Evolutionary conservation across 2,113 vertebrate species (phyloP).

Genomic region (Boleophthalmus pectinirostris): DNA sequence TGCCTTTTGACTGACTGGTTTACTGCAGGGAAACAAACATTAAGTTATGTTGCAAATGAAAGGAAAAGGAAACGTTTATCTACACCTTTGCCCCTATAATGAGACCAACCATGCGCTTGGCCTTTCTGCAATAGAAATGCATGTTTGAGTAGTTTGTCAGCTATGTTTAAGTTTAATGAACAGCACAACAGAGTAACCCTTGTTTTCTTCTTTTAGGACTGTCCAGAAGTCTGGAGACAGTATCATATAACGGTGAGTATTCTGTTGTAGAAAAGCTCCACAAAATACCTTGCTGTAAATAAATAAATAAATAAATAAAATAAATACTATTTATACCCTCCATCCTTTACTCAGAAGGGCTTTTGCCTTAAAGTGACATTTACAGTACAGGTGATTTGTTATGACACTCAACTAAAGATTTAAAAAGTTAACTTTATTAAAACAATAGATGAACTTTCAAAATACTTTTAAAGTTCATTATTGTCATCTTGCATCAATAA

Average conservation of each 20-base stretch:
- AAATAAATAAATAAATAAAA: too few species aligned
- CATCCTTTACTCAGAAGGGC: too few species aligned
- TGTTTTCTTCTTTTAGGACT: slow-evolving; percentile 77
- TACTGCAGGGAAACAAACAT: slow-evolving; percentile 25
- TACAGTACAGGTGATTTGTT: too few species aligned
- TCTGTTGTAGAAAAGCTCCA: background rate
- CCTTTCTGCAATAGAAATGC: background rate
- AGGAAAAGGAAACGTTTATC: background rate
- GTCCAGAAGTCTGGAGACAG: slow-evolving; percentile 98
- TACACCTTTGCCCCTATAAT: background rate
- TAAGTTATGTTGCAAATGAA: slow-evolving; percentile 15
- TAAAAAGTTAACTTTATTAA: background rate
- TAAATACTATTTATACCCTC: background rate
- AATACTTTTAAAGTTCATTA: background rate
- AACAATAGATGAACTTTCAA: background rate
- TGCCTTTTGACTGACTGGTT: slow-evolving; percentile 40
- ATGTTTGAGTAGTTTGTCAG: background rate
- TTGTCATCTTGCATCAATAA: background rate
- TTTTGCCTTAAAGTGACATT: too few species aligned
- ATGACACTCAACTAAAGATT: too few species aligned
- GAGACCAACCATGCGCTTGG: background rate
- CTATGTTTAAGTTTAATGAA: background rate
- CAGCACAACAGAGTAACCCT: background rate
- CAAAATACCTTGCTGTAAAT: background rate
- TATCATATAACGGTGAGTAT: slow-evolving; percentile 95